A percentile compares a stretch with the other conserved stretches of the same genome.
Conservation (phyloP, 2,113 vertebrate species). For the Acrocephalus arundinaceus region DNA sequence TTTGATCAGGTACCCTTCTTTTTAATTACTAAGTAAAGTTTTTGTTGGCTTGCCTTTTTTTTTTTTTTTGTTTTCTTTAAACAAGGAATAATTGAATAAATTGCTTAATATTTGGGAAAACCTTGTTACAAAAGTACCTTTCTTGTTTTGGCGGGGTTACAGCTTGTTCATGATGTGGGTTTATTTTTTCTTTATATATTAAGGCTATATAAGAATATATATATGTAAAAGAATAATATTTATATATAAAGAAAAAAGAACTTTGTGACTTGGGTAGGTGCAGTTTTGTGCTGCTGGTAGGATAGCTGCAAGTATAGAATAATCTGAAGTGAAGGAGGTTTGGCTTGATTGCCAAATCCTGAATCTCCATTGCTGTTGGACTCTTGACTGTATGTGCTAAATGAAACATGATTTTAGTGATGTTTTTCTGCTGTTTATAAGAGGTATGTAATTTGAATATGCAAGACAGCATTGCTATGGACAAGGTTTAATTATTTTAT, state of each 20-base stretch:
- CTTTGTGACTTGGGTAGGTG: background rate
- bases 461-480: background rate
- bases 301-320: background rate
- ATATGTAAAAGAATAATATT: background rate
- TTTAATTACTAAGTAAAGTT: background rate
- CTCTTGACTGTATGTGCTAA: background rate
- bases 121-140: background rate
- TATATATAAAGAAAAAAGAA: background rate
- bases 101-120: background rate
- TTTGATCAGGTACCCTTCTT: slow-evolving; percentile 90
- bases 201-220: background rate
- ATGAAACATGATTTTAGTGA: background rate
- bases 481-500: background rate
- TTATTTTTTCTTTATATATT: background rate
- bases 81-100: background rate
- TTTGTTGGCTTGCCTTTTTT: background rate
- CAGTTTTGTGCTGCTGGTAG: background rate
- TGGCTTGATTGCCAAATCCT: background rate
- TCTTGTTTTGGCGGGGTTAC: background rate
- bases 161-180: background rate
- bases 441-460: background rate
- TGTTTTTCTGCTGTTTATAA: background rate
- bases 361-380: background rate
- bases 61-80: background rate
- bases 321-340: background rate